These are phyloP conservation scores for Euthynnus affinis DNA, from an alignment of 2,797 vertebrate species.

Conservation along the genomic window DNA sequence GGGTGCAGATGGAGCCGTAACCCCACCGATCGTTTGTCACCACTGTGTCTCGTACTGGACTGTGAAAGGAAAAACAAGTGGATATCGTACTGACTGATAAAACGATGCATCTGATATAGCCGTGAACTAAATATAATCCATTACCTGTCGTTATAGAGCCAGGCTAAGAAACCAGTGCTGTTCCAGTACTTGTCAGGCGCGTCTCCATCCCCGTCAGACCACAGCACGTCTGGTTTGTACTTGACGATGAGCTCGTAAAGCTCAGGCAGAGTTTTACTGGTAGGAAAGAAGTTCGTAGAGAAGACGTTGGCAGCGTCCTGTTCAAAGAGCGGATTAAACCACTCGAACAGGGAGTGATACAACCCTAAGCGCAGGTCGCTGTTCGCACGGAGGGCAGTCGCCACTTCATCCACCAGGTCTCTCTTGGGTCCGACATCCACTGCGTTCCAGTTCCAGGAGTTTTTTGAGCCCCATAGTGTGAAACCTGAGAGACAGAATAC, in stretches of 20 bases:
- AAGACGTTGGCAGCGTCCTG: conserved; percentile 86
- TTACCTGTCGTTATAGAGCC: conserved; percentile 97
- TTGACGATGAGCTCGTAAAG: conserved; percentile 91
- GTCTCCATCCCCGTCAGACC: conserved; percentile 94
- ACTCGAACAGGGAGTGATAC: conserved; percentile 97
- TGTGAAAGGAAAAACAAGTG: conserved; percentile 63
- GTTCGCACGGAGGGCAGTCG: conserved; percentile 83
- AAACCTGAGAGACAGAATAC: conserved; percentile 86
- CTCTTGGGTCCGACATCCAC: conserved; percentile 91
- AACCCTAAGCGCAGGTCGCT: conserved; percentile 91
- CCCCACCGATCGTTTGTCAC: conserved; percentile 99
- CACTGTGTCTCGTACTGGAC: conserved; percentile 93
- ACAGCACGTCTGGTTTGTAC: conserved; percentile 94
- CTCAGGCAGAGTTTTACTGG: conserved; percentile 91
- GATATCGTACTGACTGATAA: background rate
- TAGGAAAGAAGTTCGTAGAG: conserved; percentile 87
- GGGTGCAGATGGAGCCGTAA: conserved; percentile 88
- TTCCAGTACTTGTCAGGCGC: conserved; percentile 96
- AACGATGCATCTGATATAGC: background rate
- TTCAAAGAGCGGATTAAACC: conserved; percentile 94
- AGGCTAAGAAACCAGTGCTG: conserved; percentile 96
- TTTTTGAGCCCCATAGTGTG: conserved; percentile 93
- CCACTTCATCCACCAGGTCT: conserved; percentile 92
- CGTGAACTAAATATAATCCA: background rate
- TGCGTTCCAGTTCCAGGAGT: conserved; percentile 97